phyloP scores from a whole-genome alignment of 2,888 invertebrate species.

The Scaptodrosophila latifasciaeformis region DNA sequence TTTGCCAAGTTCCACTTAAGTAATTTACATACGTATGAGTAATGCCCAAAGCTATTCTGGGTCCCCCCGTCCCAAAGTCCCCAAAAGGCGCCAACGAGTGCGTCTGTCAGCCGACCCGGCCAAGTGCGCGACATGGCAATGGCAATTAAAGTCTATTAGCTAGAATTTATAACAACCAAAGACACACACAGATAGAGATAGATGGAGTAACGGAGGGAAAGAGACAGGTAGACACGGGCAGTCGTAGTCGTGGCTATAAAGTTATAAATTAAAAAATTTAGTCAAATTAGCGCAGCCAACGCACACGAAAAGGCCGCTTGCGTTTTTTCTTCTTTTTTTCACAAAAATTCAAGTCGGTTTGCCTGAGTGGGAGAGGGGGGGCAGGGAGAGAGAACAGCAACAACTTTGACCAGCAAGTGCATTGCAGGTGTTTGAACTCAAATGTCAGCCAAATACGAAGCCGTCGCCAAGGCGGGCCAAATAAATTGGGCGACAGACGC shows the following conservation, averaged over 20 bases:
- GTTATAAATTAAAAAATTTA: slow-evolving; percentile 57
- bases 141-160: slow-evolving; percentile 58
- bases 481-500: slow-evolving; percentile 51
- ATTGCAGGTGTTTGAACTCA: slow-evolving; percentile 68
- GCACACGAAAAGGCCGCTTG: slow-evolving; percentile 3
- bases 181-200: slow-evolving; percentile 1
- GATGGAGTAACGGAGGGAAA: not conserved
- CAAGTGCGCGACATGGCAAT: slow-evolving; percentile 6
- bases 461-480: slow-evolving; percentile 27
- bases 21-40: slow-evolving; percentile 8
- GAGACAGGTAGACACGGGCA: not conserved
- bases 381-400: not conserved
- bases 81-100: not conserved
- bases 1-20: slow-evolving; percentile 45
- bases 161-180: slow-evolving; percentile 52
- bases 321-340: too few species aligned
- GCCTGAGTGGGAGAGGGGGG: too few species aligned
- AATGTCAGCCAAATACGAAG: slow-evolving; percentile 54
- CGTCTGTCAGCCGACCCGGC: not conserved
- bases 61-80: too few species aligned
- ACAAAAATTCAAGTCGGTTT: too few species aligned
- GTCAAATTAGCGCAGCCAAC: slow-evolving; percentile 53
- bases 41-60: too few species aligned
- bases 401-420: slow-evolving; percentile 33
- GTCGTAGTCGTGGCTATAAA: not conserved